Evolutionary conservation across 1,140 invertebrate genomes (phyloP).

Genomic region (Caenorhabditis elegans): WBcel235 BX284602.5:14443001-14443500

Average conservation of each 20-base stretch:
- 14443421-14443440: not conserved
- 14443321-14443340: not conserved
- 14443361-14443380: not conserved
- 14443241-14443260: not conserved
- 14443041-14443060: not conserved
- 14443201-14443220: not conserved
- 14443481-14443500: too few species aligned
- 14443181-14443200: not conserved
- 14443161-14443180: not conserved
- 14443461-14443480: too few species aligned
- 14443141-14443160: not conserved
- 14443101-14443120: constrained; percentile 4
- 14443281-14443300: not conserved
- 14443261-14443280: not conserved
- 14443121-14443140: not conserved
- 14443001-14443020: not conserved
- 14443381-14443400: not conserved
- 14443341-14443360: not conserved
- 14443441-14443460: not conserved
- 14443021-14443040: not conserved
- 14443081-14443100: not conserved
- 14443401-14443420: not conserved
- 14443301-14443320: not conserved
- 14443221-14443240: not conserved
- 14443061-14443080: not conserved